phyloP scores from a whole-genome alignment of 2,797 vertebrate genomes.

The Lepilemur septentrionalis region DNA sequence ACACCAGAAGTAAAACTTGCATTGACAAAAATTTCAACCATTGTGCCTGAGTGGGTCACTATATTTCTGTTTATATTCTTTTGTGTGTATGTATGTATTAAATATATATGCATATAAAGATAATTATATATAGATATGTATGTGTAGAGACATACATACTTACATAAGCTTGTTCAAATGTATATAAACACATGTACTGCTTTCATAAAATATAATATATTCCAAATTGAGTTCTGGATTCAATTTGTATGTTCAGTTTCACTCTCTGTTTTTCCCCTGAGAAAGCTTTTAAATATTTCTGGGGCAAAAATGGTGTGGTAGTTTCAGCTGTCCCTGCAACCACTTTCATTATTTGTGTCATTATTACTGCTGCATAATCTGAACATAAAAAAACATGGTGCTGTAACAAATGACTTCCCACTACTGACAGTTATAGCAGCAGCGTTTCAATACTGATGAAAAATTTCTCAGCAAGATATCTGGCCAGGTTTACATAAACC shows the following conservation, averaged over 20 bases:
- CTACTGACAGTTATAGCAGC: constrained; percentile 86
- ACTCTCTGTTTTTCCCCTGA: constrained; percentile 45
- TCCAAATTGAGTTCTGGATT: constrained; percentile 64
- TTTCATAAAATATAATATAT: constrained; percentile 58
- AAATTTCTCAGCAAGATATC: constrained; percentile 84
- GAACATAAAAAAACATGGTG: constrained; percentile 85
- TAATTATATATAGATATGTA: not conserved
- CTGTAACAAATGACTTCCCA: constrained; percentile 85
- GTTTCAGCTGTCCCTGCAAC: constrained; percentile 77
- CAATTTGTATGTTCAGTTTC: constrained; percentile 63
- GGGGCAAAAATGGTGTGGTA: constrained; percentile 67
- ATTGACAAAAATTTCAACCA: not conserved
- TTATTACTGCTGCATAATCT: constrained; percentile 86
- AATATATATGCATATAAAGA: not conserved
- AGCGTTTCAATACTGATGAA: constrained; percentile 84
- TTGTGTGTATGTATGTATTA: not conserved
- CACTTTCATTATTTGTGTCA: constrained; percentile 84
- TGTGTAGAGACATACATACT: not conserved
- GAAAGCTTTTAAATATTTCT: constrained; percentile 68
- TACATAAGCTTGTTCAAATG: constrained; percentile 11
- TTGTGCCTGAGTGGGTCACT: not conserved
- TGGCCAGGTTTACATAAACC: constrained; percentile 85
- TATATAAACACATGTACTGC: constrained; percentile 38
- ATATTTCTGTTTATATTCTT: not conserved
- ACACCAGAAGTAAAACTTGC: not conserved